Conservation (phyloP, 2,797 vertebrate species). For the Parambassis ranga region DNA sequence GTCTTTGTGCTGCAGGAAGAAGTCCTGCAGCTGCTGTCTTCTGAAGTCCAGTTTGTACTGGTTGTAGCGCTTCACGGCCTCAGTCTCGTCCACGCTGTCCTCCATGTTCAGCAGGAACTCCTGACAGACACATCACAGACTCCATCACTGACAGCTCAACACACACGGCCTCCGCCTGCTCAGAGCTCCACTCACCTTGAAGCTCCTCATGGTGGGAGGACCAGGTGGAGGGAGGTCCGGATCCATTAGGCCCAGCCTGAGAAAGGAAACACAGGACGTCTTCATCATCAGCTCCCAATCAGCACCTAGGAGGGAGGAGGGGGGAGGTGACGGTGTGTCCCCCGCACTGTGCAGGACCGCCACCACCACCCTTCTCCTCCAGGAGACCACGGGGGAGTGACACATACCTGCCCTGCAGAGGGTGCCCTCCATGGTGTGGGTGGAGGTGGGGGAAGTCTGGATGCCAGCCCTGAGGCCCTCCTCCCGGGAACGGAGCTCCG, state of each 20-base stretch:
- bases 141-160: not conserved
- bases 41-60: conserved; percentile 94
- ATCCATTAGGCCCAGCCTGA: conserved; percentile 85
- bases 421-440: conserved; percentile 80
- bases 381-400: no score
- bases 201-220: conserved; percentile 86
- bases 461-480: conserved; percentile 82
- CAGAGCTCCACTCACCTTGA: conserved; percentile 84
- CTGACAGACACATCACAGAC: conserved; percentile 34
- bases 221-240: conserved; percentile 83
- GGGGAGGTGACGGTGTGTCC: no score
- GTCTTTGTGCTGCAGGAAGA: conserved; percentile 91
- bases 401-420: conserved; percentile 86
- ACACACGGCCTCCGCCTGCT: no score
- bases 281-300: no score
- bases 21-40: conserved; percentile 93
- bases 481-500: conserved; percentile 70
- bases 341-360: no score
- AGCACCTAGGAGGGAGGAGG: no score
- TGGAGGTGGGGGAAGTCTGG: conserved; percentile 85
- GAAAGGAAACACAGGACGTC: not conserved
- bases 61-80: conserved; percentile 91
- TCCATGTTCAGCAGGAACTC: conserved; percentile 85
- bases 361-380: no score
- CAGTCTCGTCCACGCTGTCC: conserved; percentile 90